These are phyloP conservation scores for Capitella teleta DNA, from an alignment of 1,140 invertebrate species.

Conservation along the genomic window DNA sequence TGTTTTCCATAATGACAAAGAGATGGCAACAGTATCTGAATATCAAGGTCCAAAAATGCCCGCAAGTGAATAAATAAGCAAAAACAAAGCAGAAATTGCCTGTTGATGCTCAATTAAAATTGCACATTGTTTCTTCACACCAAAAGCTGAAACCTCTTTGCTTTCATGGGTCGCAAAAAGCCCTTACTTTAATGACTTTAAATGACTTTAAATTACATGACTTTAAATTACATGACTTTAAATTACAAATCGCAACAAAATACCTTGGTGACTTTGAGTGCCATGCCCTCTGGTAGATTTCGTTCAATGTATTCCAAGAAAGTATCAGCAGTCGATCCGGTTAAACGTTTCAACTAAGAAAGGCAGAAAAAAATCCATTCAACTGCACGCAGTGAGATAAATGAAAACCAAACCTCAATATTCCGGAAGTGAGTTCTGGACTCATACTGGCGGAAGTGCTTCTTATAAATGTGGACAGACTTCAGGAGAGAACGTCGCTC, in stretches of 20 bases:
- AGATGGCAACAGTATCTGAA: too few species aligned
- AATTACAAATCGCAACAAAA: background rate
- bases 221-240: too few species aligned
- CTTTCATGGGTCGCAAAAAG: too few species aligned
- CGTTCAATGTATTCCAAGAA: conserved; percentile 92
- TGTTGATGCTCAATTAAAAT: too few species aligned
- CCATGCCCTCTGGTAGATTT: conserved; percentile 93
- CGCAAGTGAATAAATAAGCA: too few species aligned
- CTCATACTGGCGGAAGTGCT: conserved; percentile 93
- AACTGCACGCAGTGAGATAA: background rate
- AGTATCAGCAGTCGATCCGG: conserved; percentile 88
- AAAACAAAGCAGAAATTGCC: too few species aligned
- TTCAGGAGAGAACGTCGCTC: conserved; percentile 69
- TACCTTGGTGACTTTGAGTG: conserved; percentile 84
- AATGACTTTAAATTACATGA: too few species aligned
- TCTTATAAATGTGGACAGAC: conserved; percentile 83
- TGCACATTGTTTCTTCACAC: too few species aligned
- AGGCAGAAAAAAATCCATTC: background rate
- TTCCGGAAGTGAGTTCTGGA: conserved; percentile 81
- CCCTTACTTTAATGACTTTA: too few species aligned
- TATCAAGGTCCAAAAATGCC: too few species aligned
- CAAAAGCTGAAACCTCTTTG: too few species aligned
- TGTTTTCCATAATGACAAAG: too few species aligned
- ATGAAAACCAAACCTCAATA: conserved; percentile 48
- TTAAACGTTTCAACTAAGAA: conserved; percentile 55